Evolutionary conservation across 2,888 invertebrate species (phyloP).

Genomic region (Brachyptera putata): DNA sequence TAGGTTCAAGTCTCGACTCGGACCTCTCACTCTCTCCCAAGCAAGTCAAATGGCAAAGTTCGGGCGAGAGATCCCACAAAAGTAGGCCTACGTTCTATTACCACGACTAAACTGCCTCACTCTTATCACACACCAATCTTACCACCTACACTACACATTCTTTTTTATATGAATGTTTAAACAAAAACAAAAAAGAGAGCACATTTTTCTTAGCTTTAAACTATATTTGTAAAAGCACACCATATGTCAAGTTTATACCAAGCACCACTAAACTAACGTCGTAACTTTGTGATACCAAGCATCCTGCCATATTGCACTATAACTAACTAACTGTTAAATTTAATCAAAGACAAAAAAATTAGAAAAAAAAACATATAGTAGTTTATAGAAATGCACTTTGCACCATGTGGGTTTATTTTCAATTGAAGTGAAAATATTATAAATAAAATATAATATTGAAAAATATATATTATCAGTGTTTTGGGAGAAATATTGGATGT

Average conservation of each 20-base stretch:
- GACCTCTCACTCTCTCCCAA: no score
- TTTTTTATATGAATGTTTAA: slow-evolving; percentile 31
- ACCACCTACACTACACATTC: slow-evolving; percentile 25
- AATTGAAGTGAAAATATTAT: slow-evolving; percentile 22
- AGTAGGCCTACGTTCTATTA: no score
- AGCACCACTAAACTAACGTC: slow-evolving; percentile 22
- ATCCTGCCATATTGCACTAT: slow-evolving; percentile 34
- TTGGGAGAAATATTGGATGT: slow-evolving; percentile 25
- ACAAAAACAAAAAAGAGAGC: slow-evolving; percentile 20
- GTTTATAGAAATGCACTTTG: slow-evolving; percentile 28
- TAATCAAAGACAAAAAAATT: slow-evolving; percentile 1
- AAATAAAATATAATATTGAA: slow-evolving; percentile 12
- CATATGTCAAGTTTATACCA: slow-evolving; percentile 21
- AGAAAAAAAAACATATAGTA: slow-evolving; percentile 22
- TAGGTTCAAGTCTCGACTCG: no score
- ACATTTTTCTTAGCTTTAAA: slow-evolving; percentile 29
- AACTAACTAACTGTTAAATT: slow-evolving; percentile 28
- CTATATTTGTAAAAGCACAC: slow-evolving; percentile 32
- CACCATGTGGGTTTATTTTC: slow-evolving; percentile 31
- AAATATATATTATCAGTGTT: slow-evolving; percentile 24
- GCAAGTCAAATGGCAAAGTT: no score
- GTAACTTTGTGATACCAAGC: slow-evolving; percentile 32
- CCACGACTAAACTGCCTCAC: no score
- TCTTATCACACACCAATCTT: no score
- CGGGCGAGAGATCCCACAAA: no score